Percentiles rank a stretch among this genome's conserved stretches.
Evolutionary conservation across 64 coral and sea anemone genomes (phyloP).

Genomic region (Pocillopora damicornis): DNA sequence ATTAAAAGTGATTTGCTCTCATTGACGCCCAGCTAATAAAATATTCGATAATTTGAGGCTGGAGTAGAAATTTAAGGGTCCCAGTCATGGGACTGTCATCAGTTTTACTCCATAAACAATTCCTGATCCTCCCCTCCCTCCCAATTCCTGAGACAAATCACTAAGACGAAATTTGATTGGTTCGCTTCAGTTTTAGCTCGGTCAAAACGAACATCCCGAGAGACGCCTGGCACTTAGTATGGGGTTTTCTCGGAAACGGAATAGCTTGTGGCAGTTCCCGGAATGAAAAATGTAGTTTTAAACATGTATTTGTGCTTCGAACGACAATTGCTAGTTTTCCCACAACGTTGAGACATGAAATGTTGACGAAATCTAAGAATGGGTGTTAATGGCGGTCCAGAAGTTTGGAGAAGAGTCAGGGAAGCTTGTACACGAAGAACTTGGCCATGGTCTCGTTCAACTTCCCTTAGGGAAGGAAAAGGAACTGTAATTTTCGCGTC

Average conservation of each 20-base stretch:
- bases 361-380: slow-evolving; percentile 14
- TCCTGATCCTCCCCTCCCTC: background rate
- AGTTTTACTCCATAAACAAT: background rate
- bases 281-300: background rate
- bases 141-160: background rate
- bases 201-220: background rate
- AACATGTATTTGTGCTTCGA: background rate
- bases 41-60: too few relatives aligned
- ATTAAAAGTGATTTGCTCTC: too few relatives aligned
- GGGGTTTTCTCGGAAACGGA: background rate
- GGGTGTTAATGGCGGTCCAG: background rate
- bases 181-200: background rate
- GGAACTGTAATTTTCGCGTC: background rate
- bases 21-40: too few relatives aligned
- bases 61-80: too few relatives aligned
- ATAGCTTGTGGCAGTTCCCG: background rate
- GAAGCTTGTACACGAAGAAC: background rate
- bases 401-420: slow-evolving; percentile 15
- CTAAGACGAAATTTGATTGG: background rate
- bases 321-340: background rate
- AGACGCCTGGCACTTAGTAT: background rate
- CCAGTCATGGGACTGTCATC: background rate
- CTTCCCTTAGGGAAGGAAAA: slow-evolving; percentile 11
- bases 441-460: slow-evolving; percentile 5
- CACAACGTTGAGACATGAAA: background rate